Evolutionary conservation across 1,140 invertebrate genomes (phyloP).

Genomic region (Phocides pigmalion): DNA sequence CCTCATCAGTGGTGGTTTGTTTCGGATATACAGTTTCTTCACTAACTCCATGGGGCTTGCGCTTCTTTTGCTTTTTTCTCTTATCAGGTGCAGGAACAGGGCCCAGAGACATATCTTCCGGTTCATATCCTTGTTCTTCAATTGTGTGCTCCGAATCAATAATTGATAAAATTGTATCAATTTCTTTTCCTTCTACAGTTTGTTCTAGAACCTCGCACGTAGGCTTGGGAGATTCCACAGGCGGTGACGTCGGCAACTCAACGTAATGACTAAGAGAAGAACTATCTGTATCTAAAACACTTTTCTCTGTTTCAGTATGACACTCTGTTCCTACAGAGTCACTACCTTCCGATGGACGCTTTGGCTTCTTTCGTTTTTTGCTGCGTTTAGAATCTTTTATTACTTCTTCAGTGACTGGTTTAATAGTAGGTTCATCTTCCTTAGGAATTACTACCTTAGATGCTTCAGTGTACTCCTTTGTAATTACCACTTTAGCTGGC

Average conservation of each 20-base stretch:
- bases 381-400: conserved; percentile 49
- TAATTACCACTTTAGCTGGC: conserved; percentile 58
- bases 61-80: conserved; percentile 68
- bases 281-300: conserved; percentile 63
- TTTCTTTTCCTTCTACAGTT: conserved; percentile 33
- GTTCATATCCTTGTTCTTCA: conserved; percentile 74
- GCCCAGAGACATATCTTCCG: conserved; percentile 72
- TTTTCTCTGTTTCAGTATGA: conserved; percentile 58
- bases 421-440: conserved; percentile 21
- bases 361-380: conserved; percentile 62
- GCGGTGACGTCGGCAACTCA: conserved; percentile 61
- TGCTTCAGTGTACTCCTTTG: conserved; percentile 42
- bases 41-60: conserved; percentile 57
- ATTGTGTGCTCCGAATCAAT: conserved; percentile 63
- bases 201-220: conserved; percentile 50
- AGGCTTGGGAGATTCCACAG: conserved; percentile 66
- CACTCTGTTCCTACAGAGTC: conserved; percentile 48
- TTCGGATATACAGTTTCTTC: conserved; percentile 74
- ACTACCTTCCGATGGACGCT: conserved; percentile 45
- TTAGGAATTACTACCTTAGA: conserved; percentile 13
- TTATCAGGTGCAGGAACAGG: conserved; percentile 48
- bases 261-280: conserved; percentile 73
- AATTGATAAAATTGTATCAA: conserved; percentile 41
- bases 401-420: conserved; percentile 38
- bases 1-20: conserved; percentile 61